phyloP scores from a whole-genome alignment of 2,888 invertebrate genomes.

The Serripes groenlandicus region DNA sequence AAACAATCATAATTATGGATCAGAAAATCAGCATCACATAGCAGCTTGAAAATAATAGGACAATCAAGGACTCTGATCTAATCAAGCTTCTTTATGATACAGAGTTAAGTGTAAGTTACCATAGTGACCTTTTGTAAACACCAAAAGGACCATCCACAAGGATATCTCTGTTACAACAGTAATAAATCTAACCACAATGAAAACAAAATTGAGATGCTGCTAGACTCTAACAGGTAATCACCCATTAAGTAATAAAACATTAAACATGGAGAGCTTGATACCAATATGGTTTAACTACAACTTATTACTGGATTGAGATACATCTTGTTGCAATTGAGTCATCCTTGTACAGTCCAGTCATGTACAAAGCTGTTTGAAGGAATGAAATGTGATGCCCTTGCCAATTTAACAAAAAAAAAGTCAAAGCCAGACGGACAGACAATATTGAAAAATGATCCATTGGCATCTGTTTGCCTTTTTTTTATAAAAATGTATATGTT shows the following conservation, averaged over 20 bases:
- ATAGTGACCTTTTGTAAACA: conserved; percentile 10
- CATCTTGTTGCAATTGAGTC: no score
- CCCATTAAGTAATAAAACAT: neutral
- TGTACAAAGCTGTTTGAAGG: no score
- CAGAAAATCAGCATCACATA: conserved; percentile 2
- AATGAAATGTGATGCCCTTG: no score
- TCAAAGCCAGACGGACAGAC: no score
- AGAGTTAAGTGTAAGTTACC: neutral
- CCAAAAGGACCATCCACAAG: conserved; percentile 13
- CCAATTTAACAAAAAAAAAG: no score
- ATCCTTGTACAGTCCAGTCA: no score
- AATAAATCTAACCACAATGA: conserved; percentile 19
- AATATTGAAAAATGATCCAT: no score
- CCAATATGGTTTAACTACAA: no score
- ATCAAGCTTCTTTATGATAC: neutral
- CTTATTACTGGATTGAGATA: no score
- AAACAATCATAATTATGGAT: conserved; percentile 6
- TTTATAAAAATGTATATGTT: no score
- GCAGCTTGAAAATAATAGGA: neutral
- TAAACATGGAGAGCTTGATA: no score
- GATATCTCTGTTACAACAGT: conserved; percentile 18
- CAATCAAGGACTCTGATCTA: neutral
- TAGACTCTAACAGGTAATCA: conserved; percentile 9
- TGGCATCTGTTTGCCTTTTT: no score
- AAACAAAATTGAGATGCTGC: conserved; percentile 22